Conservation (phyloP, 2,888 invertebrate species). For the Drosophila picticornis region DNA sequence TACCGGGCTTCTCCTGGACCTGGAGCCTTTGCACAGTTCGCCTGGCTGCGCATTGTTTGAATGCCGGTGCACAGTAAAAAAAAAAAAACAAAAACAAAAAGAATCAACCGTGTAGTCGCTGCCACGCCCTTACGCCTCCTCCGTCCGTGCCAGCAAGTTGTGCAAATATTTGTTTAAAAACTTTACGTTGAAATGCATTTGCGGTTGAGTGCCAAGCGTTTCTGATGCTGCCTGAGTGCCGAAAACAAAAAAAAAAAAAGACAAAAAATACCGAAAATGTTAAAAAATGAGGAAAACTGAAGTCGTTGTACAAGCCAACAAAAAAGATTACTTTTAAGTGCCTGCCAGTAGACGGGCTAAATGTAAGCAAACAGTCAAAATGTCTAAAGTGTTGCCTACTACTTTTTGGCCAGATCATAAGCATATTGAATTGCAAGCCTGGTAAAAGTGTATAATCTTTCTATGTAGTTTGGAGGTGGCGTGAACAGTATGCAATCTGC, state of each 20-base stretch:
- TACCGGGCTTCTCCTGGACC: conserved; percentile 55
- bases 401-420: conserved; percentile 11
- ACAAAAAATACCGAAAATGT: conserved; percentile 4
- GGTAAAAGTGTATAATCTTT: conserved; percentile 3
- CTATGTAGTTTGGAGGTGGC: not conserved
- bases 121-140: conserved; percentile 4
- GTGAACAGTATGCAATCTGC: not conserved
- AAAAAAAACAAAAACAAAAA: conserved; percentile 38
- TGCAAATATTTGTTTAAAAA: conserved; percentile 81
- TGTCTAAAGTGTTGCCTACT: conserved; percentile 46
- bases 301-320: conserved; percentile 52
- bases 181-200: conserved; percentile 81
- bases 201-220: conserved; percentile 80
- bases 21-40: conserved; percentile 44
- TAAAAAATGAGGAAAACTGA: conserved; percentile 39
- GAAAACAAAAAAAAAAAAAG: conserved; percentile 47
- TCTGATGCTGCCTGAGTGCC: conserved; percentile 62
- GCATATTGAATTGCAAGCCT: conserved; percentile 11
- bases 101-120: conserved; percentile 59
- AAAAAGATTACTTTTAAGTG: conserved; percentile 69
- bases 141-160: conserved; percentile 65
- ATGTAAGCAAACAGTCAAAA: conserved; percentile 60
- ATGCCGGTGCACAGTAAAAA: conserved; percentile 54
- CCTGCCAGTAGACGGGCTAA: conserved; percentile 52
- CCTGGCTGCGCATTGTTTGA: conserved; percentile 72